A percentile compares a stretch with the other conserved stretches of the same genome.
These are phyloP conservation scores for Trichonephila inaurata DNA, from an alignment of 1,140 invertebrate genomes.

Conservation along the genomic window DNA sequence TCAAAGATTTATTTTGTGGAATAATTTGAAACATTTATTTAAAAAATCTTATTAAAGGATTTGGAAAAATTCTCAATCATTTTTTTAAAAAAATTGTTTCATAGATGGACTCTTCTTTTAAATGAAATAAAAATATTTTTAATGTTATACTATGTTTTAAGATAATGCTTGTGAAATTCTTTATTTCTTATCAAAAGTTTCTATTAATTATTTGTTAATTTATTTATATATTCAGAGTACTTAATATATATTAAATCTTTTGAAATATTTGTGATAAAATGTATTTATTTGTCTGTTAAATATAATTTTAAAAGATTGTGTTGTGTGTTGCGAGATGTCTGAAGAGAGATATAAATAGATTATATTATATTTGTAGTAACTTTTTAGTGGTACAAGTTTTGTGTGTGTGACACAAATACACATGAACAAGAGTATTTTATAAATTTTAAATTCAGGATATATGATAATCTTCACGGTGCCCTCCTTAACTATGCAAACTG, in stretches of 20 bases:
- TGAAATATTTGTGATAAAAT: neutral
- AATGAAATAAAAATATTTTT: neutral
- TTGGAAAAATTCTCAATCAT: neutral
- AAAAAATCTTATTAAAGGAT: neutral
- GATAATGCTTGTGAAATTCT: neutral
- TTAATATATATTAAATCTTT: neutral
- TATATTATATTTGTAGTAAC: neutral
- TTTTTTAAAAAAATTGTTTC: neutral
- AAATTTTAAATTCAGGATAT: neutral
- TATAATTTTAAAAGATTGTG: neutral
- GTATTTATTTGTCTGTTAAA: neutral
- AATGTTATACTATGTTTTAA: neutral
- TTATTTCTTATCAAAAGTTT: neutral
- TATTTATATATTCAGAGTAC: slow-evolving; percentile 11
- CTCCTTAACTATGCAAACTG: neutral
- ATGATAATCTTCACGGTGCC: neutral
- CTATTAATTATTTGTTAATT: neutral
- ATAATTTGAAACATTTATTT: neutral
- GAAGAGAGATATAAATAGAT: neutral
- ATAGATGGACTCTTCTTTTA: neutral
- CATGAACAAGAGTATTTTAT: neutral
- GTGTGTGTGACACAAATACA: neutral
- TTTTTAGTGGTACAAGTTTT: neutral
- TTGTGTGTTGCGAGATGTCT: neutral
- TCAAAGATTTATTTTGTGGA: too few relatives aligned